phyloP scores from a whole-genome alignment of 37 sponge, comb jelly and placozoan genomes.

The Haliclona indistincta region DNA sequence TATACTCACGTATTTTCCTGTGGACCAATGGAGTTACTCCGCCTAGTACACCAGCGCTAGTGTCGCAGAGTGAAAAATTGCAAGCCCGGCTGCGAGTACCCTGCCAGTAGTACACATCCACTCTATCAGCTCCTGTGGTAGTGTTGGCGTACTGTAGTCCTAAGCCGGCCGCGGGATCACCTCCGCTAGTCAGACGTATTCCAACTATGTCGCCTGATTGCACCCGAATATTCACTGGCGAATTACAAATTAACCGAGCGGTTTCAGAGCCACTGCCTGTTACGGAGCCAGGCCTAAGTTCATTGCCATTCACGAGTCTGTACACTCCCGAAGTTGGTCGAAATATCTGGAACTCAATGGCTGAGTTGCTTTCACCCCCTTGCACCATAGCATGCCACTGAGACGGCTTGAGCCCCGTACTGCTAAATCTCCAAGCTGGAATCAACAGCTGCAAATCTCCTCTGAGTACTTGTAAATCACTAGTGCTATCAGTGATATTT shows the following conservation, averaged over 20 bases:
- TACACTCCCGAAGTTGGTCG: background rate
- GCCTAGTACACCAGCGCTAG: background rate
- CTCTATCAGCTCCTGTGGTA: background rate
- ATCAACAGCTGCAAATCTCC: no score
- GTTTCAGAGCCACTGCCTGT: background rate
- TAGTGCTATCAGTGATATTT: no score
- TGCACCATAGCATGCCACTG: background rate
- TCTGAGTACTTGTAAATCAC: no score
- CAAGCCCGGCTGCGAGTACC: background rate
- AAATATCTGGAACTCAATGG: conserved; percentile 11
- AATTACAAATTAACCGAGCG: background rate
- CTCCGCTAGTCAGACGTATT: background rate
- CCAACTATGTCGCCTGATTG: background rate
- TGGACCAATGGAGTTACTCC: background rate
- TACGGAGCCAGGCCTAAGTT: no score
- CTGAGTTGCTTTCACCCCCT: background rate
- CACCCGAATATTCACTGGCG: background rate
- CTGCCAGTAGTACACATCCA: conserved; percentile 8
- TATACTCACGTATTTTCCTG: background rate
- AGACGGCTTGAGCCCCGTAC: background rate
- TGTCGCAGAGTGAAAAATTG: conserved; percentile 4
- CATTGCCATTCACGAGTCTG: conserved; percentile 3
- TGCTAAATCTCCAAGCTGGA: no score
- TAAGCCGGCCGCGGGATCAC: no score
- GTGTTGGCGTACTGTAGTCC: no score